Evolutionary conservation across 2,797 vertebrate species (phyloP), one percentile per base, ranked within the genome.

Genomic region (Pelochelys cantorii): DNA sequence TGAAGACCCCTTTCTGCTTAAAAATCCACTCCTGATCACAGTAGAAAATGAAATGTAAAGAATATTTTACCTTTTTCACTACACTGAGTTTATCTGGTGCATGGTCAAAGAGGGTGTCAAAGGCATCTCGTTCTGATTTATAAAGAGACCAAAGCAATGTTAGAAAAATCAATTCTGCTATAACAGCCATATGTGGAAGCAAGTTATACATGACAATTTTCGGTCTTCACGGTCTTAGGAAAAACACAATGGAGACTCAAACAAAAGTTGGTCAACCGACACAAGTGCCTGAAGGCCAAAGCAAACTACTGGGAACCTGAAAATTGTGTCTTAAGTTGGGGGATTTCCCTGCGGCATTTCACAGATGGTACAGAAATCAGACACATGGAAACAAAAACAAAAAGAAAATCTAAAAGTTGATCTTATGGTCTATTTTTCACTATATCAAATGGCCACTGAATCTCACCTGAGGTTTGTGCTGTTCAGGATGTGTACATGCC

Each of bases 31-130:
- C 34, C 68, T 71, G n/a, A 37, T 5, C 34, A 71, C 10, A 71
- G 7, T 14, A 57, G 68, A 65, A 95, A 90, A 83, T 3, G 23
- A 87, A 88, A 60, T 4, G 1, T 5, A 37, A 57, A 29, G 42
- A 60, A 1, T 8, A 23, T 56, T 93, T 98, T 92, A 99, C 99
- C 98, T 99, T 99, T 97, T 99, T 99, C n/a, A 99, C 99, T 10
- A 99, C 98, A 1, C 98, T 99, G 95, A 99, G 99, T 93, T 99
- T 99, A 97, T 99, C 99, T 0, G 99, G 99, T 0, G 99, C 99
- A 0, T 99, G 99, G 97, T 99, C 99, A 71, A 99, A 97, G 80
- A 99, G 98, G 0, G 99, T 99, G 97, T 99, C 99, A 78, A 99
- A 99, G 14, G 99, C 99, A 6, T 99, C 99, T 1, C 99, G 98